These are phyloP conservation scores for Zeus faber DNA, from an alignment of 2,113 vertebrate species.

Conservation along the genomic window DNA sequence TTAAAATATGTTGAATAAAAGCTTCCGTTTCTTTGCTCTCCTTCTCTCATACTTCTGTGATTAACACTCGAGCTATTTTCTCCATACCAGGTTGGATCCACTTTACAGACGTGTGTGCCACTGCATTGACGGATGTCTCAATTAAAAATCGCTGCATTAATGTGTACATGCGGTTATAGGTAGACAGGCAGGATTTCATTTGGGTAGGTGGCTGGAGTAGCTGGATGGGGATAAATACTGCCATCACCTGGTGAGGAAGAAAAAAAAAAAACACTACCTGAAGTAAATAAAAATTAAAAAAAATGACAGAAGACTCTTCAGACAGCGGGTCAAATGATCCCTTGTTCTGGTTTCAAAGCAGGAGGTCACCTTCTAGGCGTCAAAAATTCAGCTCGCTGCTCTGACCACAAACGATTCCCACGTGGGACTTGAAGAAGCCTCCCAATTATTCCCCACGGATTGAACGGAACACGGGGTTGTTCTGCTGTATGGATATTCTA, in stretches of 20 bases:
- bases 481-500: not conserved
- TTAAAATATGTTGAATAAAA: conserved; percentile 12
- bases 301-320: no score
- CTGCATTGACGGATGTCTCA: not conserved
- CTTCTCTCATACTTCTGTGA: no score
- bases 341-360: no score
- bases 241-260: conserved; percentile 51
- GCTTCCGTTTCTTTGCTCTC: conserved; percentile 7
- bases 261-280: not conserved
- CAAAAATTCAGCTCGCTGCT: no score
- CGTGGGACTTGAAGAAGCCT: not conserved
- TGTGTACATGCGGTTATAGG: not conserved
- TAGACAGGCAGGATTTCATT: not conserved
- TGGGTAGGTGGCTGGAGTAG: no score
- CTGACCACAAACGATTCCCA: not conserved
- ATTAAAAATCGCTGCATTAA: not conserved
- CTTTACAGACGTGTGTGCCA: conserved; percentile 1
- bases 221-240: conserved; percentile 56
- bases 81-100: not conserved
- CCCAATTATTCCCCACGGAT: not conserved
- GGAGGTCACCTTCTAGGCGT: no score
- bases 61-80: not conserved
- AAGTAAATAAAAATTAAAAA: no score
- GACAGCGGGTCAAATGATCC: no score
- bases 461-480: not conserved